phyloP scores from a whole-genome alignment of 2,888 invertebrate genomes.

The Stenichneumon culpator region DNA sequence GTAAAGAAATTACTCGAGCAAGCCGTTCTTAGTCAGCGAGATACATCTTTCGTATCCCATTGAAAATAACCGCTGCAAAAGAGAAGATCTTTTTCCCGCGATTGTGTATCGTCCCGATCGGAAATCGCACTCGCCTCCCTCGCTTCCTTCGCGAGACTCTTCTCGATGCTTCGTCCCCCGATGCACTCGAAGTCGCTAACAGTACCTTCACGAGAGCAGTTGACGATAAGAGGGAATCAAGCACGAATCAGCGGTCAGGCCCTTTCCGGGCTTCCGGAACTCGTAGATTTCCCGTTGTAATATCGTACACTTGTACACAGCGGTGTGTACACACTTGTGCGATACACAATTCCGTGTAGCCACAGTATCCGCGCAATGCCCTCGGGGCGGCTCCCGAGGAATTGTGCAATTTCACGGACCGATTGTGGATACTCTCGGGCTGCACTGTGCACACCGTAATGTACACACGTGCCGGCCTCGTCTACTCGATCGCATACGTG shows the following conservation, averaged over 20 bases:
- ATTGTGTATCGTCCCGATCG: slow-evolving; percentile 12
- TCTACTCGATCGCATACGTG: neutral
- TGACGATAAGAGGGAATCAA: neutral
- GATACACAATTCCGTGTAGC: slow-evolving; percentile 36
- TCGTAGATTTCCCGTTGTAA: neutral
- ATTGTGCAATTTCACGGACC: slow-evolving; percentile 69
- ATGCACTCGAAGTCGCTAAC: neutral
- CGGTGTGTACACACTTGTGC: neutral
- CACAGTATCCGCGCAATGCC: slow-evolving; percentile 42
- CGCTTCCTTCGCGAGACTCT: neutral
- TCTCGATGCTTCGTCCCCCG: neutral
- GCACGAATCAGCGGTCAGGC: neutral
- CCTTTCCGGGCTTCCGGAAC: slow-evolving; percentile 20
- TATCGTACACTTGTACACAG: neutral
- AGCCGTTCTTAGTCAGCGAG: neutral
- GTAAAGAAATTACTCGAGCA: neutral
- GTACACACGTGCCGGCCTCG: slow-evolving; percentile 2
- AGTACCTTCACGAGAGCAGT: neutral
- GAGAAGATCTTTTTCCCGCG: neutral
- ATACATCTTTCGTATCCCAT: neutral
- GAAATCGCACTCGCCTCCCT: neutral
- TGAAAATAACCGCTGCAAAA: neutral
- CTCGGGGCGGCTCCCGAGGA: slow-evolving; percentile 45
- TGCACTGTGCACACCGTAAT: slow-evolving; percentile 25
- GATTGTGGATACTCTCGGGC: slow-evolving; percentile 55